Conservation (phyloP, 2,888 invertebrate genomes). For the Neoaliturus tenellus region DNA sequence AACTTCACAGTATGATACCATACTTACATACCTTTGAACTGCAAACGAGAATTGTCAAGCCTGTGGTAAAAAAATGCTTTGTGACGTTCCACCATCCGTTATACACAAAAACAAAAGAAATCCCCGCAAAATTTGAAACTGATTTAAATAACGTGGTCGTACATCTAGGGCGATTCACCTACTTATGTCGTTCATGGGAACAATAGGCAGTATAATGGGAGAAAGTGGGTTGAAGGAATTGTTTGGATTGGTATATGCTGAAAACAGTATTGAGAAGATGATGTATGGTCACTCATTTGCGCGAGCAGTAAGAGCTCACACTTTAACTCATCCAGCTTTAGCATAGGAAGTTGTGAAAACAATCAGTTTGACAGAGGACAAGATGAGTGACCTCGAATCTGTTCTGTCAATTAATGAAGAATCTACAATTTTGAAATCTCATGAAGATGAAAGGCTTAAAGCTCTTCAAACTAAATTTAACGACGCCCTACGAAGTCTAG, state of each 20-base stretch:
- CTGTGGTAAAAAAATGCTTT: conserved; percentile 64
- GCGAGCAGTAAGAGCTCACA: conserved; percentile 67
- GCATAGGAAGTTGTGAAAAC: neutral
- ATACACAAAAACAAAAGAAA: conserved; percentile 68
- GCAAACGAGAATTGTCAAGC: conserved; percentile 64
- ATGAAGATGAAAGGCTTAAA: neutral
- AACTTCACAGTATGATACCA: conserved; percentile 60
- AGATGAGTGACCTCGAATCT: neutral
- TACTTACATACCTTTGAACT: conserved; percentile 69
- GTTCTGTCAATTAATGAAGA: neutral
- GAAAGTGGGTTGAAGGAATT: conserved; percentile 71
- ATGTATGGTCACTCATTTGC: conserved; percentile 68
- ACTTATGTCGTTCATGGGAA: conserved; percentile 70
- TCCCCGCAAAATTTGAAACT: neutral
- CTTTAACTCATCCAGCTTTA: conserved; percentile 57
- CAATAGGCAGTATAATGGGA: conserved; percentile 69
- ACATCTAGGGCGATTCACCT: conserved; percentile 68
- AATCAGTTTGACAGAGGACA: neutral
- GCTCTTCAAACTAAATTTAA: neutral
- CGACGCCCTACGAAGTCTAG: neutral
- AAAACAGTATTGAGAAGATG: conserved; percentile 67
- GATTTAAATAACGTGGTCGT: conserved; percentile 63
- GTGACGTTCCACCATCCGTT: conserved; percentile 69
- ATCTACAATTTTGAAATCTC: neutral
- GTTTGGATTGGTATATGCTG: conserved; percentile 67